These are phyloP conservation scores for Scaptomyza cyrtandrae DNA, from an alignment of 2,888 invertebrate species.

Conservation along the genomic window DNA sequence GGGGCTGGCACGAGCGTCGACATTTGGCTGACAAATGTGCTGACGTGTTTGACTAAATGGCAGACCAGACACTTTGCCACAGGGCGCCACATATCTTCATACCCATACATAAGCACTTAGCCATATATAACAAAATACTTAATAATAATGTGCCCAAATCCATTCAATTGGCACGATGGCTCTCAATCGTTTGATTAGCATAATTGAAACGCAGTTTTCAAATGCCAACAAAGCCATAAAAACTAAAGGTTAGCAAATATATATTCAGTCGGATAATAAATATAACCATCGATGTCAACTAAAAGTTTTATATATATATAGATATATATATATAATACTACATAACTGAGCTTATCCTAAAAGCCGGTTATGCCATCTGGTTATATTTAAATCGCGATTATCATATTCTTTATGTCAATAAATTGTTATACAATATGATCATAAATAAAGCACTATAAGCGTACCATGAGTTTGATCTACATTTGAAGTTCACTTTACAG, in stretches of 20 bases:
- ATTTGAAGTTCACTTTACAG: too few species aligned
- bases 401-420: slow-evolving; percentile 40
- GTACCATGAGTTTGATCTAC: neutral
- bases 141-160: slow-evolving; percentile 12
- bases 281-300: slow-evolving; percentile 15
- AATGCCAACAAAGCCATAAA: slow-evolving; percentile 65
- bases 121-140: neutral
- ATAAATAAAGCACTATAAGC: slow-evolving; percentile 27
- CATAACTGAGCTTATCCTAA: neutral
- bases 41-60: slow-evolving; percentile 54
- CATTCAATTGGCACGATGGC: slow-evolving; percentile 17
- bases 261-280: slow-evolving; percentile 28
- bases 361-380: slow-evolving; percentile 36
- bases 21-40: slow-evolving; percentile 65
- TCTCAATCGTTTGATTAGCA: slow-evolving; percentile 50
- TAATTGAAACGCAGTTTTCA: slow-evolving; percentile 58
- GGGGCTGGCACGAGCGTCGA: slow-evolving; percentile 60
- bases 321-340: neutral
- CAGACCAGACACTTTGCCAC: slow-evolving; percentile 40
- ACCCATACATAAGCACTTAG: slow-evolving; percentile 3
- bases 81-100: slow-evolving; percentile 6
- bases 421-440: slow-evolving; percentile 26
- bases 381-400: slow-evolving; percentile 11
- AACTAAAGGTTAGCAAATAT: slow-evolving; percentile 47
- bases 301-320: neutral